Percentiles rank a stretch among this genome's conserved stretches.
These are phyloP conservation scores for Epizoanthus rinbou DNA, from an alignment of 92 coral and sea anemone genomes.

Conservation along the genomic window DNA sequence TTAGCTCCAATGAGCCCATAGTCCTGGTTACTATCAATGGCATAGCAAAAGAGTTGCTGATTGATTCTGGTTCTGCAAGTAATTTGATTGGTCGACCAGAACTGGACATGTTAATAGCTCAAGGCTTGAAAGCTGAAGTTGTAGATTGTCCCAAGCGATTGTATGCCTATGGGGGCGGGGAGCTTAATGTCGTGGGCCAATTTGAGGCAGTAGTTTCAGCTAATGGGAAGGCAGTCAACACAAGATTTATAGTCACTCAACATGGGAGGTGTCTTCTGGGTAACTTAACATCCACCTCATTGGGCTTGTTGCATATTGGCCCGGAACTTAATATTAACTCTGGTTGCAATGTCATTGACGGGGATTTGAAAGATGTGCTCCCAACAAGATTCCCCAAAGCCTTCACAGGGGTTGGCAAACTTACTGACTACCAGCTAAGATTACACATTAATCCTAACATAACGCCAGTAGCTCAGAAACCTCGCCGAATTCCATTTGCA, in stretches of 20 bases:
- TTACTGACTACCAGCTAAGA: conserved; percentile 22
- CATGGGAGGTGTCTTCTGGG: conserved; percentile 43
- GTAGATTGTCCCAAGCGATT: conserved; percentile 24
- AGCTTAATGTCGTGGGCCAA: conserved; percentile 31
- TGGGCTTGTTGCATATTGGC: conserved; percentile 42
- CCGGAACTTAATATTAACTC: conserved; percentile 20
- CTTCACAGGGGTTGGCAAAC: conserved; percentile 48
- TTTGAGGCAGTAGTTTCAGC: conserved; percentile 20
- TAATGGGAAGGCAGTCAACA: not conserved
- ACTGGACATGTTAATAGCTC: conserved; percentile 9
- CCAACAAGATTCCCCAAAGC: conserved; percentile 20
- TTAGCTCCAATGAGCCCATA: not conserved
- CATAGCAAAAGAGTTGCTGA: conserved; percentile 1
- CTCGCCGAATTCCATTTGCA: conserved; percentile 35
- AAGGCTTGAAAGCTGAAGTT: conserved; percentile 11
- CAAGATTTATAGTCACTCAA: conserved; percentile 26
- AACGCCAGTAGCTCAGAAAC: conserved; percentile 15
- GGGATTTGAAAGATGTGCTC: not conserved
- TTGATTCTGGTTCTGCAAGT: conserved; percentile 41
- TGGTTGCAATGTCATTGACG: not conserved
- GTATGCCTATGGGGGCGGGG: conserved; percentile 45
- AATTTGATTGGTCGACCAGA: conserved; percentile 22
- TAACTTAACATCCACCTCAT: conserved; percentile 9
- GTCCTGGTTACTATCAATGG: conserved; percentile 5
- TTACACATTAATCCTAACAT: conserved; percentile 10